Evolutionary conservation across 2,113 vertebrate genomes (phyloP).

Genomic region (Elaphurus davidianus): DNA sequence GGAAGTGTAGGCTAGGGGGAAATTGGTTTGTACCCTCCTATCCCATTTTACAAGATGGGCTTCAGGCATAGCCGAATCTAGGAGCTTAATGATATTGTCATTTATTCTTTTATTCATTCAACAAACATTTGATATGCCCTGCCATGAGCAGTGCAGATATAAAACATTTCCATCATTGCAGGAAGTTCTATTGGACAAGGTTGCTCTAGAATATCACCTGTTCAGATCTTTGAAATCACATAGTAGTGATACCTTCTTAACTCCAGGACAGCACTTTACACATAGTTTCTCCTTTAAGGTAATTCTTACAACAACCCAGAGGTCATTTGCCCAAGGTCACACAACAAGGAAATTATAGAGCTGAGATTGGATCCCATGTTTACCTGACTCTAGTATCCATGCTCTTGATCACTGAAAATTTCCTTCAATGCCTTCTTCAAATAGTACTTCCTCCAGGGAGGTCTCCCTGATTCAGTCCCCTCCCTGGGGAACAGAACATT

Average conservation of each 20-base stretch:
- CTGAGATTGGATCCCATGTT: not conserved
- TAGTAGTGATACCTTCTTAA: fast-evolving
- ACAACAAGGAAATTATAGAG: not conserved
- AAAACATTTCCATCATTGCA: not conserved
- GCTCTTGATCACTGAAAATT: not conserved
- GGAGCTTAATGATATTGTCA: not conserved
- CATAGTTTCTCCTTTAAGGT: not conserved
- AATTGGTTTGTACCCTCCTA: too few species aligned
- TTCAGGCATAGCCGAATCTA: not conserved
- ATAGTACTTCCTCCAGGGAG: not conserved
- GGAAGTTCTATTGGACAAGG: not conserved
- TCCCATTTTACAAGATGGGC: fast-evolving
- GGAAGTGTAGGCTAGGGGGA: slow-evolving; percentile 6
- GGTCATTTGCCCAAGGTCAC: not conserved
- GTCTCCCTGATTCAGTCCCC: not conserved
- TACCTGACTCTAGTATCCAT: not conserved
- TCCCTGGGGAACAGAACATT: not conserved
- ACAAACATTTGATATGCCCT: not conserved
- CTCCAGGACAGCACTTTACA: not conserved
- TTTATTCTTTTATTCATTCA: not conserved
- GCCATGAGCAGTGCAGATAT: not conserved
- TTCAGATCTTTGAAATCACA: not conserved
- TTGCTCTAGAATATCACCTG: not conserved
- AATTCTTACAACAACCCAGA: not conserved
- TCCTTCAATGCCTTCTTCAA: not conserved